Percentiles rank a stretch among this genome's conserved stretches.
phyloP scores from a whole-genome alignment of 2,113 vertebrate species.

The Oxyura jamaicensis region DNA sequence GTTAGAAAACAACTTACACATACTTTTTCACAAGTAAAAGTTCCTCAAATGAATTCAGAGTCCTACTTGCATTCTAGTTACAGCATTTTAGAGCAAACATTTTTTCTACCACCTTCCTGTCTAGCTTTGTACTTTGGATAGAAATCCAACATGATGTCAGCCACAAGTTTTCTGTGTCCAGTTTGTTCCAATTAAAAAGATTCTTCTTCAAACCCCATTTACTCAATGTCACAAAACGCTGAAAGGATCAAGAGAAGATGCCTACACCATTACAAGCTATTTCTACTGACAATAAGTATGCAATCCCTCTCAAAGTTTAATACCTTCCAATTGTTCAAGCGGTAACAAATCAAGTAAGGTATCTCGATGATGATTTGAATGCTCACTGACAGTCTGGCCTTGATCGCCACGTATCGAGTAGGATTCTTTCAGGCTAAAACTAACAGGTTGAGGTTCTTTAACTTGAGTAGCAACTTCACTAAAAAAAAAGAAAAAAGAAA shows the following conservation, averaged over 20 bases:
- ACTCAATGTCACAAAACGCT: background rate
- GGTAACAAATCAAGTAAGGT: constrained; percentile 5
- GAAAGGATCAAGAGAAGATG: background rate
- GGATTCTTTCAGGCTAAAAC: constrained; percentile 52
- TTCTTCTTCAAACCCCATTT: background rate
- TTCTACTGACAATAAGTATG: background rate
- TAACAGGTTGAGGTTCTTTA: constrained; percentile 73
- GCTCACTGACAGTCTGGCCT: background rate
- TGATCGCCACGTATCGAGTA: background rate
- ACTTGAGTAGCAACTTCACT: constrained; percentile 79
- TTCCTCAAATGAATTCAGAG: background rate
- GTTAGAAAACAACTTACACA: background rate
- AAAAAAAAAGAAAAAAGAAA: constrained; percentile 13
- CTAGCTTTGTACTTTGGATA: background rate
- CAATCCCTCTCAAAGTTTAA: background rate
- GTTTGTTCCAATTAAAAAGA: background rate
- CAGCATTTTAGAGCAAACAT: background rate
- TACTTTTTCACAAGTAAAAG: background rate
- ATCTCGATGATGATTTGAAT: background rate
- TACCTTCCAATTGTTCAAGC: constrained; percentile 63
- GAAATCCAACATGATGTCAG: background rate
- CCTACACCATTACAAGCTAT: background rate
- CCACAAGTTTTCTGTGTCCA: background rate
- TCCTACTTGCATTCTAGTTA: background rate
- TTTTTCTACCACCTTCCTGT: background rate